phyloP scores from a whole-genome alignment of 2,797 vertebrate genomes.

The Xyrichtys novacula region DNA sequence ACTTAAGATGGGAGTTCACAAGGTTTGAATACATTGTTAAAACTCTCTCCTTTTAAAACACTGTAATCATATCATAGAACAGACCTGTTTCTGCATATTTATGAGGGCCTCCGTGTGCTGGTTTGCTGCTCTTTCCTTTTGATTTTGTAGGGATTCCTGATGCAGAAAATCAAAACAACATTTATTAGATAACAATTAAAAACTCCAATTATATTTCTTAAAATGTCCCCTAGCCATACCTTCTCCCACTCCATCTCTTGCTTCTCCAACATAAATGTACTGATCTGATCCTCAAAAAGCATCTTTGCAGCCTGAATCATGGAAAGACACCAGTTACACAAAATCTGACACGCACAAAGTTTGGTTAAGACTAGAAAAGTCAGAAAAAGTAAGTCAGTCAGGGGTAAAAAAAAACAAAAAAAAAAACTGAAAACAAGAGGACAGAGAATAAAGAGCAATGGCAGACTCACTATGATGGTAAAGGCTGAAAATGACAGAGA shows the following conservation, averaged over 20 bases:
- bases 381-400: too few relatives aligned
- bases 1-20: conserved; percentile 72
- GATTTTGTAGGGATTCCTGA: conserved; percentile 90
- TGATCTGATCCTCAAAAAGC: conserved; percentile 90
- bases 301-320: conserved; percentile 88
- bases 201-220: too few relatives aligned
- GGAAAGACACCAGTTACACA: conserved; percentile 37
- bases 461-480: neutral
- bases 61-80: conserved; percentile 1
- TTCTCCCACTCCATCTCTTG: conserved; percentile 95
- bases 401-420: neutral
- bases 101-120: conserved; percentile 87
- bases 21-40: conserved; percentile 19
- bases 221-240: conserved; percentile 83
- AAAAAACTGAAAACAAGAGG: conserved; percentile 7
- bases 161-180: conserved; percentile 15
- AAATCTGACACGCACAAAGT: too few relatives aligned
- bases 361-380: too few relatives aligned
- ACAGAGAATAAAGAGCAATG: neutral
- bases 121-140: conserved; percentile 81
- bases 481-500: conserved; percentile 15
- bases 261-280: conserved; percentile 90
- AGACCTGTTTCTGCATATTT: conserved; percentile 90
- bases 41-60: conserved; percentile 12
- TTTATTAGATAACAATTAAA: too few relatives aligned